A percentile compares a stretch with the other conserved stretches of the same genome.
Evolutionary conservation across 2,797 vertebrate species (phyloP).

Genomic region (Acipenser oxyrinchus): DNA sequence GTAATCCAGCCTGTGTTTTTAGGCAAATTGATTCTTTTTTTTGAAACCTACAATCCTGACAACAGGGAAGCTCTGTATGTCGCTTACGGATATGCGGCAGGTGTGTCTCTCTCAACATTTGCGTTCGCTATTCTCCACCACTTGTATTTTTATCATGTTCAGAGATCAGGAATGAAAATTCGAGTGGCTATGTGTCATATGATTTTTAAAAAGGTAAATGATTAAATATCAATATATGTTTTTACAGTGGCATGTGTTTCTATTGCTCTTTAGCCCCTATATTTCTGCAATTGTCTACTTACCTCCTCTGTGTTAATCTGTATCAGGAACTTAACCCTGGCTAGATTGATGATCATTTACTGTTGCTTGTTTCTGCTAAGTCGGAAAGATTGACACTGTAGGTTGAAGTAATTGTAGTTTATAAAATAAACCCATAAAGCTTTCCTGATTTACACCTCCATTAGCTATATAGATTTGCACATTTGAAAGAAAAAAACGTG

Average conservation of each 20-base stretch:
- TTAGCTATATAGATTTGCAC: too few species aligned
- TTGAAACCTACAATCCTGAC: constrained; percentile 57
- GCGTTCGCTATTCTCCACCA: constrained; percentile 68
- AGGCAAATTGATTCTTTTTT: constrained; percentile 73
- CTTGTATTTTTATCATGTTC: constrained; percentile 77
- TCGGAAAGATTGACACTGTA: too few species aligned
- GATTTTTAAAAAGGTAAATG: constrained; percentile 82
- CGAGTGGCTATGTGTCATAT: constrained; percentile 86
- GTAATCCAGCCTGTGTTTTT: constrained; percentile 77
- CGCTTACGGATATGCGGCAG: constrained; percentile 57
- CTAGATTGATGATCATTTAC: constrained; percentile 21
- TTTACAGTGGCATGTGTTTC: neutral
- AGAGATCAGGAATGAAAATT: constrained; percentile 77
- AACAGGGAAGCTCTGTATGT: constrained; percentile 32
- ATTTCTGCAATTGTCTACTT: neutral
- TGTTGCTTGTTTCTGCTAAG: constrained; percentile 9
- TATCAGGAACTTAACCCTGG: neutral
- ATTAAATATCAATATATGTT: neutral
- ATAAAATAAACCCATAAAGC: too few species aligned
- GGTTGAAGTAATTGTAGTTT: too few species aligned
- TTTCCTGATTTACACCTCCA: too few species aligned
- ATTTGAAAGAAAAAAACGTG: too few species aligned
- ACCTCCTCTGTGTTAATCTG: neutral
- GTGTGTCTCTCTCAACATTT: constrained; percentile 62
- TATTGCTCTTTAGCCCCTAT: too few species aligned